Percentiles rank a stretch among this genome's conserved stretches.
Conservation (phyloP, 23 tunicate species). For the Trididemnum clinides region DNA sequence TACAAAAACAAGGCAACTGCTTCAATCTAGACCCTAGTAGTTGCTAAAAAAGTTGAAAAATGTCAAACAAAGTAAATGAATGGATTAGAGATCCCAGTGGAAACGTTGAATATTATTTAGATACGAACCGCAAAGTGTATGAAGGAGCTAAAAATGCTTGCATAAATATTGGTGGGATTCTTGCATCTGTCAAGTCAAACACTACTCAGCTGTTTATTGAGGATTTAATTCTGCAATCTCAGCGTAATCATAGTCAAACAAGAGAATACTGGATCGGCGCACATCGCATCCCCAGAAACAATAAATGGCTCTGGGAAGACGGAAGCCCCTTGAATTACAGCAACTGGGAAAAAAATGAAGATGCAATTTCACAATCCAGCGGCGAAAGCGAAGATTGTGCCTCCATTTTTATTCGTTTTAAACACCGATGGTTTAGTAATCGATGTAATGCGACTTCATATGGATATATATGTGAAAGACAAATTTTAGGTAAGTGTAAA, state of each 20-base stretch:
- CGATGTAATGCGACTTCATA: not conserved
- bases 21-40: too few species aligned
- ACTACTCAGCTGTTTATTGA: not conserved
- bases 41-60: not conserved
- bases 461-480: constrained; percentile 8
- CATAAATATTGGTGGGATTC: not conserved
- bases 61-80: not conserved
- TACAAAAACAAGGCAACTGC: too few species aligned
- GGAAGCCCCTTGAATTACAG: not conserved
- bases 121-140: not conserved
- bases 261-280: not conserved
- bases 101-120: not conserved
- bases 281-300: not conserved
- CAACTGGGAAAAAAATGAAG: not conserved
- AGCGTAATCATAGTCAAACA: not conserved
- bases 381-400: not conserved
- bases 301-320: not conserved
- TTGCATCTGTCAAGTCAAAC: not conserved
- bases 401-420: not conserved
- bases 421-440: not conserved
- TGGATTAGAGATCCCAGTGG: not conserved
- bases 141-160: not conserved
- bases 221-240: not conserved
- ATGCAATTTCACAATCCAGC: not conserved
- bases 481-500: not conserved